Percentiles rank a stretch among this genome's conserved stretches.
Conservation (phyloP, 2,113 vertebrate species). For the Gorsachius goisagi region DNA sequence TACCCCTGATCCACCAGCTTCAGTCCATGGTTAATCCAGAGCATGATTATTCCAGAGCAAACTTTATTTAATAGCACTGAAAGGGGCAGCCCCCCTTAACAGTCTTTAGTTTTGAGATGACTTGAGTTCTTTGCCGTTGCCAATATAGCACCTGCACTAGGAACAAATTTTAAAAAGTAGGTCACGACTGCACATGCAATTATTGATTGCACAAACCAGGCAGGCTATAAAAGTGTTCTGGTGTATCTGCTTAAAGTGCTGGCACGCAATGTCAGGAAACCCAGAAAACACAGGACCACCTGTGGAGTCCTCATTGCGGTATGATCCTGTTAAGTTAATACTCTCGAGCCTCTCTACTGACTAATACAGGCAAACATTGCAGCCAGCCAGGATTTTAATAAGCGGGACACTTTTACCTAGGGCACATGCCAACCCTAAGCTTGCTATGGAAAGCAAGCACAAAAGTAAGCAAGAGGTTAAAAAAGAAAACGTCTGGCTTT, state of each 20-base stretch:
- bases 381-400: slow-evolving; percentile 42
- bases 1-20: neutral
- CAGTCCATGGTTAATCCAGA: neutral
- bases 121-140: neutral
- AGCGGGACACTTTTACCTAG: neutral
- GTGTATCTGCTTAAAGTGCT: slow-evolving; percentile 40
- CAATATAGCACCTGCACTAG: slow-evolving; percentile 10
- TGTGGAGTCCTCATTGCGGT: neutral
- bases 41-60: neutral
- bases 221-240: slow-evolving; percentile 24
- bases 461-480: slow-evolving; percentile 69
- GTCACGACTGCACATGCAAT: slow-evolving; percentile 21
- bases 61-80: neutral
- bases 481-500: slow-evolving; percentile 55
- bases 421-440: neutral
- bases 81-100: neutral
- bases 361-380: slow-evolving; percentile 40
- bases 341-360: slow-evolving; percentile 40
- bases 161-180: slow-evolving; percentile 6
- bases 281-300: slow-evolving; percentile 49
- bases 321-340: slow-evolving; percentile 49
- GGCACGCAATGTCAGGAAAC: slow-evolving; percentile 32
- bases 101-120: neutral
- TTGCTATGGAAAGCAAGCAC: neutral
- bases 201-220: slow-evolving; percentile 22